Evolutionary conservation across 2,113 vertebrate genomes (phyloP).

Genomic region (Xenopus laevis): DNA sequence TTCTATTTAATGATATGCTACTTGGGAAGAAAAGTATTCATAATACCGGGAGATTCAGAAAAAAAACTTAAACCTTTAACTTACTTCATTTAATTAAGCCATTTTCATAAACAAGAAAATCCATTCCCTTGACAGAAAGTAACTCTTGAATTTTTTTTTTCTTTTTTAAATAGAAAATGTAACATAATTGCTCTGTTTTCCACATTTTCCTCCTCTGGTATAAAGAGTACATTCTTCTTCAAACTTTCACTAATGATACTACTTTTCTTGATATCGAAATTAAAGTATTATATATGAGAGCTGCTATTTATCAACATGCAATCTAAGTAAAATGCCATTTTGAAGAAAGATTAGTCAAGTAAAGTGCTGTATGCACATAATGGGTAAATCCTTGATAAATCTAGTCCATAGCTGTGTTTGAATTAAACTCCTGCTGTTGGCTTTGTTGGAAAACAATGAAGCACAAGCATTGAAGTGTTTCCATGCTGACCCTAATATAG

Average conservation of each 20-base stretch:
- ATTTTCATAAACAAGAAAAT: background rate
- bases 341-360: constrained; percentile 10
- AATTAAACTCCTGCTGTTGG: background rate
- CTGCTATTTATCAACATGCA: constrained; percentile 9
- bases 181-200: background rate
- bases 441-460: background rate
- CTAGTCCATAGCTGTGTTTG: background rate
- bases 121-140: background rate
- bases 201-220: background rate
- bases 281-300: constrained; percentile 9
- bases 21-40: background rate
- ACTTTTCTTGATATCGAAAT: constrained; percentile 10
- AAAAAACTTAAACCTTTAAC: background rate
- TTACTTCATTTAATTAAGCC: background rate
- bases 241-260: background rate
- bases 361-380: constrained; percentile 7
- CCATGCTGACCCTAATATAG: background rate
- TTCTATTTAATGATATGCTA: background rate
- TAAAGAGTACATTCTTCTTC: background rate
- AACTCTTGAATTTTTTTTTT: background rate
- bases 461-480: background rate
- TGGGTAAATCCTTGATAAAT: constrained; percentile 7
- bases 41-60: background rate
- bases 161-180: background rate
- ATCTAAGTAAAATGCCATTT: constrained; percentile 14